A percentile compares a stretch with the other conserved stretches of the same genome.
Conservation (phyloP, 2,113 vertebrate species). For the Progne subis region DNA sequence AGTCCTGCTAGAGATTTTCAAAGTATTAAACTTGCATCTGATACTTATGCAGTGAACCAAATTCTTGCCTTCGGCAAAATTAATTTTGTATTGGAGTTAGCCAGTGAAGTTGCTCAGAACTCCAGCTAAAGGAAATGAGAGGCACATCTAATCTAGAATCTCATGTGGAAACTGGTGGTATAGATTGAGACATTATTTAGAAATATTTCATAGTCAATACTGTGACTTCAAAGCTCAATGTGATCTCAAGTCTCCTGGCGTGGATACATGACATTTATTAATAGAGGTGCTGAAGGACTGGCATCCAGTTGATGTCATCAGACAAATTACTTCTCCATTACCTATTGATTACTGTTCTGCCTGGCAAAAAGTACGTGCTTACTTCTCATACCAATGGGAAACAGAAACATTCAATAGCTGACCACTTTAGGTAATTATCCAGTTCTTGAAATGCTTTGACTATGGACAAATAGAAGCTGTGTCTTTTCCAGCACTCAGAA, state of each 20-base stretch:
- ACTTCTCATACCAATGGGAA: not conserved
- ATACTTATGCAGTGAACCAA: not conserved
- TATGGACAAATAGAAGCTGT: not conserved
- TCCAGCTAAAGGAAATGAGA: not conserved
- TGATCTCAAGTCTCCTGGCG: slow-evolving; percentile 15
- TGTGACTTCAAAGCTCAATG: slow-evolving; percentile 8
- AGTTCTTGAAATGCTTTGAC: not conserved
- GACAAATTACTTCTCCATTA: slow-evolving; percentile 39
- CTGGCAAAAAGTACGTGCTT: not conserved
- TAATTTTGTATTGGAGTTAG: not conserved
- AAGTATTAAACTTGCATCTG: not conserved
- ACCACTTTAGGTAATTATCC: not conserved
- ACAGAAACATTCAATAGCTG: slow-evolving; percentile 13
- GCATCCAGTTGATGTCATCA: slow-evolving; percentile 27
- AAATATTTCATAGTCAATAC: slow-evolving; percentile 8
- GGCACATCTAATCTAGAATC: not conserved
- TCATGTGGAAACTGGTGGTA: not conserved
- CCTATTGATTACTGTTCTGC: slow-evolving; percentile 30
- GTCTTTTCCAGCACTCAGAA: not conserved
- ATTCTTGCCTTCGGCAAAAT: not conserved
- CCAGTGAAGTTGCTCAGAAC: not conserved
- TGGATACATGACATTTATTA: slow-evolving; percentile 9
- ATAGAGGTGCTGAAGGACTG: slow-evolving; percentile 34
- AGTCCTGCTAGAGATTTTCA: not conserved
- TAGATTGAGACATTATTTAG: slow-evolving; percentile 24